Conservation (phyloP, 2,797 vertebrate genomes). For the Holocentrus rufus region DNA sequence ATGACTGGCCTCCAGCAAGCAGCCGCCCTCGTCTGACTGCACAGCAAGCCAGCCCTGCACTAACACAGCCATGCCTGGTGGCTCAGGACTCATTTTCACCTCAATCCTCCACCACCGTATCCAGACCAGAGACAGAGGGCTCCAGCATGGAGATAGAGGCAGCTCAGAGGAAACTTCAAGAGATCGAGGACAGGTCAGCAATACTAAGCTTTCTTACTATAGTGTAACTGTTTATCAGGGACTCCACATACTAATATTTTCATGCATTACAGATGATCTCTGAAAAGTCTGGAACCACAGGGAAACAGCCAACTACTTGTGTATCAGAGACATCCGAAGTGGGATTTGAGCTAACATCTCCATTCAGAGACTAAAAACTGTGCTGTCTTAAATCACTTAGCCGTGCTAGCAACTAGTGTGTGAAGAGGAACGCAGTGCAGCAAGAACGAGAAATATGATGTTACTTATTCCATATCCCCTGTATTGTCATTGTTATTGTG, state of each 20-base stretch:
- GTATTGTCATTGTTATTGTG: background rate
- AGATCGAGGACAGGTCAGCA: constrained; percentile 84
- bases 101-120: constrained; percentile 33
- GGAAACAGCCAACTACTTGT: background rate
- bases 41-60: constrained; percentile 42
- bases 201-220: background rate
- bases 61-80: constrained; percentile 40
- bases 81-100: constrained; percentile 35
- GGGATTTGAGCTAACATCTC: background rate
- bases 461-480: background rate
- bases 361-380: too few species aligned
- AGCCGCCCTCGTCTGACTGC: constrained; percentile 38
- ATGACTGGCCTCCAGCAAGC: constrained; percentile 59
- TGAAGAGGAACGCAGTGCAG: too few species aligned
- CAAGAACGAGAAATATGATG: too few species aligned
- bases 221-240: background rate
- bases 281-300: background rate
- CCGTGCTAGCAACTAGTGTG: too few species aligned
- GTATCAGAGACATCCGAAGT: background rate
- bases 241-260: background rate
- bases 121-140: constrained; percentile 64
- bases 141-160: constrained; percentile 84
- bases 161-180: constrained; percentile 82
- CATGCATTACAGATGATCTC: background rate
- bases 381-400: too few species aligned